Conservation (phyloP, 2,888 invertebrate genomes). For the Andrena marginata region DNA sequence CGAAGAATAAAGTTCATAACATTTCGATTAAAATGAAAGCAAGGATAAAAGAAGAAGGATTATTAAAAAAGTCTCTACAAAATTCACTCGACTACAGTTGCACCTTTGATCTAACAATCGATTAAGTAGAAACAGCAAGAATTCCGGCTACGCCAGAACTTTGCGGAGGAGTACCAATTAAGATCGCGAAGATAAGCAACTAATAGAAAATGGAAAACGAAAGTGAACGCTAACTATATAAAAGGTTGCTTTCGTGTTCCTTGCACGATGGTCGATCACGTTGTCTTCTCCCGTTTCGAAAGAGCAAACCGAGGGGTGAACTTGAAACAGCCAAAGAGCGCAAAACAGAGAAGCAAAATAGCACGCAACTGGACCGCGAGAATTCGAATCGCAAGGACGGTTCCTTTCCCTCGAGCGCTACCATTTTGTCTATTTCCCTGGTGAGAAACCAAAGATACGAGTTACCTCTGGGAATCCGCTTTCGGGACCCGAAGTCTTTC, state of each 20-base stretch:
- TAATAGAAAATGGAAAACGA: background rate
- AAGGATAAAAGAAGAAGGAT: no score
- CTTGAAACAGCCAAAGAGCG: background rate
- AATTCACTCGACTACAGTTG: background rate
- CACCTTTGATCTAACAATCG: background rate
- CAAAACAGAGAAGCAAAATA: background rate
- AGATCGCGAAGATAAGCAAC: background rate
- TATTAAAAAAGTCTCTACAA: background rate
- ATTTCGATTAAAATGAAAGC: no score
- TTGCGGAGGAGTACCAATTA: background rate
- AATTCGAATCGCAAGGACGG: background rate
- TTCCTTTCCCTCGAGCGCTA: background rate
- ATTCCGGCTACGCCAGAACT: background rate
- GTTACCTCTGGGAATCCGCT: slow-evolving; percentile 35
- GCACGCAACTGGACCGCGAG: background rate
- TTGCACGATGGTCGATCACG: background rate
- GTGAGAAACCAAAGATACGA: slow-evolving; percentile 67
- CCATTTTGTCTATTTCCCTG: slow-evolving; percentile 21
- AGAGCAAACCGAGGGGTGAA: background rate
- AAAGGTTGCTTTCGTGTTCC: background rate
- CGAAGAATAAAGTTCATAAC: no score
- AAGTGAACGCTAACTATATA: background rate
- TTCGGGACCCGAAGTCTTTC: slow-evolving; percentile 1
- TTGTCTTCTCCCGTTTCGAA: background rate
- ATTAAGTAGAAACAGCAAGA: no score